Conservation (phyloP, 2,797 vertebrate genomes). For the Myioborus miniatus region DNA sequence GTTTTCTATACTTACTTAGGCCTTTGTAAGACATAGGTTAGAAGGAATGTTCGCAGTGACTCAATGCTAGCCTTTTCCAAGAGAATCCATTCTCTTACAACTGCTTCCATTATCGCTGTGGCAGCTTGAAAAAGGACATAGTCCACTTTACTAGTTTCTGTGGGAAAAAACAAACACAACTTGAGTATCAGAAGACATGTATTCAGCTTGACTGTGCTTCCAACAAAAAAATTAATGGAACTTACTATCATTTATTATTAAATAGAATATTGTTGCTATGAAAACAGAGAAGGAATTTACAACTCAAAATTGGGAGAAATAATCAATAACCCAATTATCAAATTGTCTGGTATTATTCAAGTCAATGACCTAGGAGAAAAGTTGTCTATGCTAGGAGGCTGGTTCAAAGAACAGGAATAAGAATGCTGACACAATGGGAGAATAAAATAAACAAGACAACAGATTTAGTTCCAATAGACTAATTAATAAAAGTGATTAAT, state of each 20-base stretch:
- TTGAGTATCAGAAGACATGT: neutral
- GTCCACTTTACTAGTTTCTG: constrained; percentile 99
- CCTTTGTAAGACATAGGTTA: constrained; percentile 98
- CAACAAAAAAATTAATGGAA: neutral
- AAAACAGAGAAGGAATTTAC: neutral
- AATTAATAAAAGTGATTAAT: neutral
- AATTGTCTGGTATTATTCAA: neutral
- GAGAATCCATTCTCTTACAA: constrained; percentile 97
- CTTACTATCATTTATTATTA: neutral
- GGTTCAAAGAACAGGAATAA: neutral
- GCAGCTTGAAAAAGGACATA: constrained; percentile 99
- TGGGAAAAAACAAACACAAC: constrained; percentile 30
- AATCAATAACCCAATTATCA: constrained; percentile 60
- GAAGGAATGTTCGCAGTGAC: constrained; percentile 95
- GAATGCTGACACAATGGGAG: neutral
- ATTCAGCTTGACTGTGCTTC: neutral
- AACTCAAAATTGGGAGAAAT: constrained; percentile 41
- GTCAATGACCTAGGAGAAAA: neutral
- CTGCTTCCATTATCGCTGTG: constrained; percentile 98
- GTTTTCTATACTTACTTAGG: constrained; percentile 87
- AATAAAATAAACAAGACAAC: neutral
- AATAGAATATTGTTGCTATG: neutral
- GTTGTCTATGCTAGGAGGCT: neutral
- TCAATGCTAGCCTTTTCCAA: constrained; percentile 96
- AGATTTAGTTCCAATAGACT: neutral